These are phyloP conservation scores for Hypomecis atomaria DNA, from an alignment of 2,888 invertebrate genomes.

Conservation along the genomic window DNA sequence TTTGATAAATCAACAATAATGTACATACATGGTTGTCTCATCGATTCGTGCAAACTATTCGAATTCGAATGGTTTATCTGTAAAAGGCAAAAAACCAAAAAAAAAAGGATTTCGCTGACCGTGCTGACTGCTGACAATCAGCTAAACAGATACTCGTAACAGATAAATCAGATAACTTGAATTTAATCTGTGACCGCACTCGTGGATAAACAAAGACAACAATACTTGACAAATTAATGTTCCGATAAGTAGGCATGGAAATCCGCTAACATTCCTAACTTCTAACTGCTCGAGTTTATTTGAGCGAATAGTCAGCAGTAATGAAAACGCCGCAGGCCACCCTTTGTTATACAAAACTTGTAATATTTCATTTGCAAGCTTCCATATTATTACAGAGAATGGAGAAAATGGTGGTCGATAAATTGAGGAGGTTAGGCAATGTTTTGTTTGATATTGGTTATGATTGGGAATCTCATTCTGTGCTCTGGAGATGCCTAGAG, in stretches of 20 bases:
- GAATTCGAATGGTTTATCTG: no score
- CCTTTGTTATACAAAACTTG: conserved; percentile 56
- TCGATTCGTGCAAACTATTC: no score
- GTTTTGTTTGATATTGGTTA: conserved; percentile 1
- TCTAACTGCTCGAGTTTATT: neutral
- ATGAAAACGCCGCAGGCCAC: conserved; percentile 54
- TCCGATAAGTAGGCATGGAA: neutral
- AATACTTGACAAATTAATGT: neutral
- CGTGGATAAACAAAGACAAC: neutral
- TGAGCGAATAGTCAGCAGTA: conserved; percentile 33
- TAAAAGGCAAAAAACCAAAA: no score
- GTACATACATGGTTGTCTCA: no score
- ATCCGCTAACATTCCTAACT: neutral
- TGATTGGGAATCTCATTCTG: conserved; percentile 1
- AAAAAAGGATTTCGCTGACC: no score
- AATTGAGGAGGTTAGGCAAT: conserved; percentile 8
- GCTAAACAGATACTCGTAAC: no score
- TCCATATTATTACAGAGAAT: conserved; percentile 43
- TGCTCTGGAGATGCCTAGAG: neutral
- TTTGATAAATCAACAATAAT: no score
- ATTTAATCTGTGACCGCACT: neutral
- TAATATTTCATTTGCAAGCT: conserved; percentile 54
- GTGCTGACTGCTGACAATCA: no score
- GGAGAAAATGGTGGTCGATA: conserved; percentile 21
- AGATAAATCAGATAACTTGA: no score